A percentile compares a stretch with the other conserved stretches of the same genome.
Conservation (phyloP, 2,113 vertebrate species). For the Oreocharis arfaki region DNA sequence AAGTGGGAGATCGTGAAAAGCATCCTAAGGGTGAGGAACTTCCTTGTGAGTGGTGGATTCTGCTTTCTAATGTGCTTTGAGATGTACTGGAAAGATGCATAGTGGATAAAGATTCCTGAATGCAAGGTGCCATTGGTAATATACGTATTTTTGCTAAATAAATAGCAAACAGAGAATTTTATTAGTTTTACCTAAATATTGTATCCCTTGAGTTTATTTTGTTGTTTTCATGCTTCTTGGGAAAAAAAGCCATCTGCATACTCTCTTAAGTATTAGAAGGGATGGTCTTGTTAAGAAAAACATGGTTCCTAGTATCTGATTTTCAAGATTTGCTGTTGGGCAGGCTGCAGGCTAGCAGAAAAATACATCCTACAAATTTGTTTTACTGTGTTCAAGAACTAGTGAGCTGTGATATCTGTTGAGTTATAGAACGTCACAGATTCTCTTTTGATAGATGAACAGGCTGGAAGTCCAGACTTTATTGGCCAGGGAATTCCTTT, state of each 20-base stretch:
- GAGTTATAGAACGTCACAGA: not conserved
- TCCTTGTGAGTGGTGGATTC: not conserved
- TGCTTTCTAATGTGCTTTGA: not conserved
- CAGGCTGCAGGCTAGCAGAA: not conserved
- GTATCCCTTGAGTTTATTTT: not conserved
- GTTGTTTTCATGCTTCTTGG: not conserved
- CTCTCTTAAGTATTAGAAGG: not conserved
- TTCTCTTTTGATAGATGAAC: not conserved
- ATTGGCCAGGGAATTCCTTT: not conserved
- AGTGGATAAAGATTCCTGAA: not conserved
- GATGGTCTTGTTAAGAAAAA: not conserved
- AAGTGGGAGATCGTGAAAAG: not conserved
- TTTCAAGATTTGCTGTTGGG: not conserved
- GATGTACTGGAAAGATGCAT: not conserved
- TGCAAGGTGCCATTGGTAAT: not conserved
- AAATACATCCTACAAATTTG: not conserved
- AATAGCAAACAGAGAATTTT: not conserved
- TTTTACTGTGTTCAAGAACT: not conserved
- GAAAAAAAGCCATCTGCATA: not conserved
- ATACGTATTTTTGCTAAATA: not conserved
- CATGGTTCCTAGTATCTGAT: not conserved
- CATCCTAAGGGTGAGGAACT: not conserved
- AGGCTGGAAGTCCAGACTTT: not conserved
- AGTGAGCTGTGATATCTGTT: not conserved
- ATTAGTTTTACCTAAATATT: not conserved